Percentiles rank a stretch among this genome's conserved stretches.
phyloP scores from a whole-genome alignment of 1,140 invertebrate genomes.

The Apis laboriosa region DNA sequence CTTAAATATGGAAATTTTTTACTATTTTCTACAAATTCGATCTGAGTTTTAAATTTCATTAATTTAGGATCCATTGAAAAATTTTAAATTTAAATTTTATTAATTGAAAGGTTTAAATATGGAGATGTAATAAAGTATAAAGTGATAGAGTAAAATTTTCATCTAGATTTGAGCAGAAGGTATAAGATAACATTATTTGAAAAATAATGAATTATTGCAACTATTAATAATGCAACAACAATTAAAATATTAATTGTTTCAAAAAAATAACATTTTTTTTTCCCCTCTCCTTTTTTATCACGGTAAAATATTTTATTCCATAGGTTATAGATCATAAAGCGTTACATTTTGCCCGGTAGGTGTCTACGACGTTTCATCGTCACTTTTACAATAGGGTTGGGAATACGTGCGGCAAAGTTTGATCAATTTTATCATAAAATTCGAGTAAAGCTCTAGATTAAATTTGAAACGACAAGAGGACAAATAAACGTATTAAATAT shows the following conservation, averaged over 20 bases:
- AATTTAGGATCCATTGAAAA: neutral
- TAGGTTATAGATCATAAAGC: neutral
- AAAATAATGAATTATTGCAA: too few relatives aligned
- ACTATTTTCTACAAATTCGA: neutral
- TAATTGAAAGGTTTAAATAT: too few relatives aligned
- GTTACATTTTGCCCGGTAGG: neutral
- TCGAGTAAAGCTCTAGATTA: neutral
- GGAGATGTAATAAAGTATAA: too few relatives aligned
- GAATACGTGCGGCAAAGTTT: neutral
- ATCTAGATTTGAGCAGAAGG: too few relatives aligned
- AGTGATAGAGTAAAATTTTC: too few relatives aligned
- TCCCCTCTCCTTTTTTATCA: neutral
- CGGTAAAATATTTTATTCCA: neutral
- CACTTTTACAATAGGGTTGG: neutral
- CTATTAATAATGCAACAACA: too few relatives aligned
- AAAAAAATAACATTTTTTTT: too few relatives aligned
- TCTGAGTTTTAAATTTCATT: neutral
- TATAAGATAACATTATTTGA: too few relatives aligned
- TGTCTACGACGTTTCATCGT: neutral
- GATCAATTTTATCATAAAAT: neutral
- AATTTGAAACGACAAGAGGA: neutral
- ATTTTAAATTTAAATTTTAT: too few relatives aligned
- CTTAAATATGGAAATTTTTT: neutral
- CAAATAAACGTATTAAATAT: neutral
- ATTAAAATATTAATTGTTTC: too few relatives aligned